Conservation (phyloP, 2,888 invertebrate genomes). For the Malthinus seriepunctatus region DNA sequence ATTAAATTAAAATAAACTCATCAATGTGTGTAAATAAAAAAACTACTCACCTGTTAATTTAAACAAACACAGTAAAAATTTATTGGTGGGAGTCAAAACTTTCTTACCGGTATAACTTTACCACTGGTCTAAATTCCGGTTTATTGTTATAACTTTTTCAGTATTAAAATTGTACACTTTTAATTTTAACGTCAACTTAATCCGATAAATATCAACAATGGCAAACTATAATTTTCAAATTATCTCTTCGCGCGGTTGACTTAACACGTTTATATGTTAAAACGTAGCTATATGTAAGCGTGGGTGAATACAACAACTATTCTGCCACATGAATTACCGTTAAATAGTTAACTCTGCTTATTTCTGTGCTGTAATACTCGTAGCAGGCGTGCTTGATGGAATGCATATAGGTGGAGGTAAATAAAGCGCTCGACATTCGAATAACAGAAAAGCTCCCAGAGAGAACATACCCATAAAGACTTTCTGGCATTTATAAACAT, state of each 20-base stretch:
- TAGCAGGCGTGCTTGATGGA: conserved; percentile 11
- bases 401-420: conserved; percentile 5
- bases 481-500: too few relatives aligned
- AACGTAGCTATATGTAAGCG: not conserved
- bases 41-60: conserved; percentile 4
- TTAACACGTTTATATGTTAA: too few relatives aligned
- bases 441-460: too few relatives aligned
- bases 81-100: conserved; percentile 16
- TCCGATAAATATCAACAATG: too few relatives aligned
- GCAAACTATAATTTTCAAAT: too few relatives aligned
- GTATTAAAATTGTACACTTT: too few relatives aligned
- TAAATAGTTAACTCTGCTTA: conserved; percentile 1
- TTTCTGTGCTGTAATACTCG: not conserved
- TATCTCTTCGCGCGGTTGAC: too few relatives aligned
- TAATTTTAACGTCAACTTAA: too few relatives aligned
- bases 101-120: conserved; percentile 20
- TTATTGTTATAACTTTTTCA: too few relatives aligned
- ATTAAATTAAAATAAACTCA: too few relatives aligned
- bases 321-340: conserved; percentile 15
- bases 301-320: conserved; percentile 2
- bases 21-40: not conserved
- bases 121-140: not conserved
- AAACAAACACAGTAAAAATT: not conserved
- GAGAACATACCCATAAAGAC: too few relatives aligned
- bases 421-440: too few relatives aligned